Evolutionary conservation across 2,113 vertebrate genomes (phyloP).

Genomic region (Dasypus novemcinctus): DNA sequence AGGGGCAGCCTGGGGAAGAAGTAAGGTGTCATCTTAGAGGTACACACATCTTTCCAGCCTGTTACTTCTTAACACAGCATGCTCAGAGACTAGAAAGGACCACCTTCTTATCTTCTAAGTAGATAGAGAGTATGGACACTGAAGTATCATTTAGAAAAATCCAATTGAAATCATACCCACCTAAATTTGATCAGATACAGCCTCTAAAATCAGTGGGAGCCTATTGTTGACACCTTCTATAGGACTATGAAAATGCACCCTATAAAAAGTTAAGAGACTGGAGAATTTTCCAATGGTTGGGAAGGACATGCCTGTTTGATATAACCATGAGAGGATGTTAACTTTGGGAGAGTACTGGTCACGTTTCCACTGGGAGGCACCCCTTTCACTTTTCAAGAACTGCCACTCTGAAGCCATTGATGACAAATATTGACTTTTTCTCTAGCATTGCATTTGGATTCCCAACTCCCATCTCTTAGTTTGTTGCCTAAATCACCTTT

Average conservation of each 20-base stretch:
- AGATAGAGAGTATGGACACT: not conserved
- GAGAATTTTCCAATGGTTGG: not conserved
- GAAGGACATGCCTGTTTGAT: slow-evolving; percentile 27
- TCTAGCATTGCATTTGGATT: not conserved
- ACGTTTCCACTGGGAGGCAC: slow-evolving; percentile 42
- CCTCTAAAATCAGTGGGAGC: not conserved
- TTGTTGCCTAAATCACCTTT: slow-evolving; percentile 5
- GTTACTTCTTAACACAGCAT: not conserved
- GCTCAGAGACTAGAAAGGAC: not conserved
- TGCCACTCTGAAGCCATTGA: not conserved
- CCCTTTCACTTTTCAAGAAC: not conserved
- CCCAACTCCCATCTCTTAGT: not conserved
- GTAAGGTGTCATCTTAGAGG: not conserved
- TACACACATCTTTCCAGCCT: not conserved
- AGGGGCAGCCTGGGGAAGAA: not conserved
- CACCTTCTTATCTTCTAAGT: not conserved
- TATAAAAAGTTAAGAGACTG: slow-evolving; percentile 35
- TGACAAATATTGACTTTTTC: slow-evolving; percentile 6
- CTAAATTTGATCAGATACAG: slow-evolving; percentile 36
- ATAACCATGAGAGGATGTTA: not conserved
- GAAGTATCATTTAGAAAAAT: slow-evolving; percentile 28
- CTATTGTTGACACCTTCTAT: not conserved
- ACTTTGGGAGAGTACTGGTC: not conserved
- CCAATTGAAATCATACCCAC: not conserved
- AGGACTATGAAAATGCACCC: not conserved